Evolutionary conservation across 2,888 invertebrate species (phyloP).

Genomic region (Alcis repandata): DNA sequence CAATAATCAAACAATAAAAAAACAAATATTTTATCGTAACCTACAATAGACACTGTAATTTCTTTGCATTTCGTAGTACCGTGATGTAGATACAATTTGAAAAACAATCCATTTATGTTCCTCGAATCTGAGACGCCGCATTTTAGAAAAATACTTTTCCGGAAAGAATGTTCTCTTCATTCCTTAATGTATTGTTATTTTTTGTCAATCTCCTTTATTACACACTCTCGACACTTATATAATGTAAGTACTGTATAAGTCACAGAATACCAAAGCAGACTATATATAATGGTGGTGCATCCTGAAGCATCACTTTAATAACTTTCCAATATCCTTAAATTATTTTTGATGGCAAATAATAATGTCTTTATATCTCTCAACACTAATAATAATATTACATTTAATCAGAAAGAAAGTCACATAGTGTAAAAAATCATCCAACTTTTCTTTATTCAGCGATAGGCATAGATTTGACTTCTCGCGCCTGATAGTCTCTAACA

Average conservation of each 20-base stretch:
- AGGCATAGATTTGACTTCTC: no score
- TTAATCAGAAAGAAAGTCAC: no score
- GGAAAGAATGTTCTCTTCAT: constrained; percentile 28
- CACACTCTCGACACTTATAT: constrained; percentile 45
- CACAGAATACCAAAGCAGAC: constrained; percentile 1
- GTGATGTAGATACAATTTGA: constrained; percentile 4
- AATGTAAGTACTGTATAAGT: constrained; percentile 37
- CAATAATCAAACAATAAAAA: no score
- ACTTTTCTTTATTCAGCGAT: no score
- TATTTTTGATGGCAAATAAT: no score
- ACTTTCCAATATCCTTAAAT: no score
- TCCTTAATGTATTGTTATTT: constrained; percentile 47
- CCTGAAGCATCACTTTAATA: no score
- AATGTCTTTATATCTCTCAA: no score
- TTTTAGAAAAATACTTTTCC: constrained; percentile 24
- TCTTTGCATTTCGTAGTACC: constrained; percentile 23
- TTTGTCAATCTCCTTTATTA: constrained; percentile 49
- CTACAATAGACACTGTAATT: constrained; percentile 4
- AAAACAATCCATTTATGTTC: constrained; percentile 37
- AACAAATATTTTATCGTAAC: neutral
- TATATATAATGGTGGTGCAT: no score
- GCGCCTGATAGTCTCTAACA: no score
- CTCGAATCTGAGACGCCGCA: constrained; percentile 17
- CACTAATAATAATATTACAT: no score
- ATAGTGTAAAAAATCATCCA: no score